Evolutionary conservation across 2,888 invertebrate genomes (phyloP).

Genomic region (Leptopilina syphax): DNA sequence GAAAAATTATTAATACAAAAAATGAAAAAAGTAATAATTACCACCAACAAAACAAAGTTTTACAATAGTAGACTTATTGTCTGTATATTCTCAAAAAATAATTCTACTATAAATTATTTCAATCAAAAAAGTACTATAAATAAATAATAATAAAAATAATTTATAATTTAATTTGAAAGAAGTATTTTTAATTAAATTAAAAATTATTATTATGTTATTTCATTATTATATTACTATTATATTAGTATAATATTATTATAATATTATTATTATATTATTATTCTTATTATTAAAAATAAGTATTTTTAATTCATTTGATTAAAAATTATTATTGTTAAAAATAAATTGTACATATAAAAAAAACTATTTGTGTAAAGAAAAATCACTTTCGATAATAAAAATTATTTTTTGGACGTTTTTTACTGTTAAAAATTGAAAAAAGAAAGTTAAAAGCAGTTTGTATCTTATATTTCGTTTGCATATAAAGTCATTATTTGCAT

Average conservation of each 20-base stretch:
- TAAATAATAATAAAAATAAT: too few relatives aligned
- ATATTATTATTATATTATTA: too few relatives aligned
- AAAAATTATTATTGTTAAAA: too few relatives aligned
- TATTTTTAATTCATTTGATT: too few relatives aligned
- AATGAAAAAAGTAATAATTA: neutral
- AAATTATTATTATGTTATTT: too few relatives aligned
- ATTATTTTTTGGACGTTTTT: neutral
- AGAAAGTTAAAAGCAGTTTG: neutral
- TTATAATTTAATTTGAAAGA: too few relatives aligned
- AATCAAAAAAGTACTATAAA: too few relatives aligned
- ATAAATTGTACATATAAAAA: too few relatives aligned
- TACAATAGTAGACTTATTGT: neutral
- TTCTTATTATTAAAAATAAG: too few relatives aligned
- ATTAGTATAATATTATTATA: too few relatives aligned
- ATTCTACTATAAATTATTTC: neutral
- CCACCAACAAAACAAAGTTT: neutral
- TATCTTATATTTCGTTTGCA: neutral
- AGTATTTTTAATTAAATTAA: too few relatives aligned
- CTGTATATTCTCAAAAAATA: neutral
- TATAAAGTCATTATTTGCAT: conserved; percentile 6
- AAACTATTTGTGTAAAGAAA: neutral
- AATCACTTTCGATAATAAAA: neutral
- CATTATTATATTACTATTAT: too few relatives aligned
- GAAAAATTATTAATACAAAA: neutral
- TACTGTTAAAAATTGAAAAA: neutral